Conservation (phyloP, 2,797 vertebrate genomes). For the Sciurus carolinensis region DNA sequence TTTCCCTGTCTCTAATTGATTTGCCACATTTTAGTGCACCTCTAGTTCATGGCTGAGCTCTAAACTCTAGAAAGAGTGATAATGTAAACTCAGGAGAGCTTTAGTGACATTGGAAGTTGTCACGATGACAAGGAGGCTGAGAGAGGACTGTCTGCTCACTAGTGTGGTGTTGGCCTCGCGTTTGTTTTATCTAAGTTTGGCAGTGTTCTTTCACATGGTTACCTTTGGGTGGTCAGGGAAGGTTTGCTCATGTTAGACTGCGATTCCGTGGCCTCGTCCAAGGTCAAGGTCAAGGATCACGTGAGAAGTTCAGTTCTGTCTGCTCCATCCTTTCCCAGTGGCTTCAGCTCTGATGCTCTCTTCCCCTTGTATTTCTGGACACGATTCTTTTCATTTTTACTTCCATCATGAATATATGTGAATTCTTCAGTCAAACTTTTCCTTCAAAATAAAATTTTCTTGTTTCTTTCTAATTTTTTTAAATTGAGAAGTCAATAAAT, state of each 20-base stretch:
- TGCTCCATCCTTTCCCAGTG: too few species aligned
- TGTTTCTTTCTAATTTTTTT: neutral
- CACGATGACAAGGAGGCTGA: neutral
- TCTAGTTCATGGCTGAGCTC: neutral
- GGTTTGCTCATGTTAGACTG: too few species aligned
- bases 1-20: neutral
- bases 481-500: neutral
- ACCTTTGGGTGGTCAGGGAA: neutral
- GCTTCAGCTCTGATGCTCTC: neutral
- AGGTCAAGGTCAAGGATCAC: neutral
- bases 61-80: slow-evolving; percentile 50
- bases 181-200: neutral
- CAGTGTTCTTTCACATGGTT: neutral
- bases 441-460: neutral
- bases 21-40: neutral
- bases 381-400: neutral
- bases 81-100: slow-evolving; percentile 44
- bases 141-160: neutral
- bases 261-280: neutral
- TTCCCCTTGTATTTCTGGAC: neutral
- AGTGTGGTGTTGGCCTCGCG: too few species aligned
- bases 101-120: neutral
- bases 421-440: neutral
- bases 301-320: neutral
- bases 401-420: neutral